A percentile compares a stretch with the other conserved stretches of the same genome.
Conservation (phyloP, 2,113 vertebrate genomes). For the Pangasianodon hypophthalmus region DNA sequence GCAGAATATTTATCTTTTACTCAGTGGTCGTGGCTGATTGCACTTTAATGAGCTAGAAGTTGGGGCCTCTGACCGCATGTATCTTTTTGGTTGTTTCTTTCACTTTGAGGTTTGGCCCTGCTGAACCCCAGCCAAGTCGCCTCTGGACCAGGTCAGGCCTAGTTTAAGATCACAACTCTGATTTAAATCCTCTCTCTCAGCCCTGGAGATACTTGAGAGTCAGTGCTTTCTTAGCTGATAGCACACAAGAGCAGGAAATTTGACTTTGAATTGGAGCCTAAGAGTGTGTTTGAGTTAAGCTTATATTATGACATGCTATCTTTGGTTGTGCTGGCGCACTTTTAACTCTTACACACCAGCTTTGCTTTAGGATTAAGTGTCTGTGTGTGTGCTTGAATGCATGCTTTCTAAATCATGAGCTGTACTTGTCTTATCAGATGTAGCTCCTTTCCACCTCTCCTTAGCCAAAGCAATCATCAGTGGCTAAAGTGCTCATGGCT, state of each 20-base stretch:
- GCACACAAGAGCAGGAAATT: slow-evolving; percentile 14
- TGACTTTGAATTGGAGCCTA: slow-evolving; percentile 5
- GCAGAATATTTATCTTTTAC: slow-evolving; percentile 38
- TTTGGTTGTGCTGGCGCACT: not conserved
- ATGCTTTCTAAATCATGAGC: not conserved
- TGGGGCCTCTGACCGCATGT: slow-evolving; percentile 23
- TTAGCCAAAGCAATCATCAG: slow-evolving; percentile 60
- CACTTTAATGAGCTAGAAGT: slow-evolving; percentile 35
- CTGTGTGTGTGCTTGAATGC: slow-evolving; percentile 5
- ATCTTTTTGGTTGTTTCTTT: slow-evolving; percentile 13
- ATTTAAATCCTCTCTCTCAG: slow-evolving; percentile 21
- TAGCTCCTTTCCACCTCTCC: slow-evolving; percentile 20
- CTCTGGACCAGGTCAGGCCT: slow-evolving; percentile 45
- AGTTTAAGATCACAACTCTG: slow-evolving; percentile 44
- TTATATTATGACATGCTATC: slow-evolving; percentile 2
- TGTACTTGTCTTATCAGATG: slow-evolving; percentile 37
- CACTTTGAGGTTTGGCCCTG: slow-evolving; percentile 25
- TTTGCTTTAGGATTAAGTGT: slow-evolving; percentile 26
- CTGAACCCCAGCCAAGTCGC: slow-evolving; percentile 22
- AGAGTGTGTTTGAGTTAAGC: slow-evolving; percentile 10
- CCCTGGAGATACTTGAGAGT: slow-evolving; percentile 2
- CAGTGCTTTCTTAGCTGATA: slow-evolving; percentile 33
- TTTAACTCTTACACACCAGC: not conserved
- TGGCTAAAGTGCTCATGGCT: slow-evolving; percentile 50
- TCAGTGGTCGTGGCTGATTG: slow-evolving; percentile 35